Evolutionary conservation across 2,888 invertebrate species (phyloP).

Genomic region (Boloria selene): DNA sequence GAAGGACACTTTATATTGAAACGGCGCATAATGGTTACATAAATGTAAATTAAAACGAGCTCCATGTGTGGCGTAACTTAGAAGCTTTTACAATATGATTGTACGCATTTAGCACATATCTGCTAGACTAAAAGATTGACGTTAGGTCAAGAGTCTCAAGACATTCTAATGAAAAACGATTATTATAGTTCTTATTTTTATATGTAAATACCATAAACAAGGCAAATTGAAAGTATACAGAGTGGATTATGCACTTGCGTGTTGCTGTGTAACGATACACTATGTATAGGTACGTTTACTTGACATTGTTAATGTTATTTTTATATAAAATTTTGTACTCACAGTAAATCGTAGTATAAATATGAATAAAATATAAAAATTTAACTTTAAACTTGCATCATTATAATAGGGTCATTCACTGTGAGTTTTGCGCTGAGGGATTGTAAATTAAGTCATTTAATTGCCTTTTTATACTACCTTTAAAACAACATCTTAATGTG

Average conservation of each 20-base stretch:
- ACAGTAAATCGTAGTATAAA: constrained; percentile 11
- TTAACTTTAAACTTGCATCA: constrained; percentile 12
- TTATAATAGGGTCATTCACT: constrained; percentile 23
- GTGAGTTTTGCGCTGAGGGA: constrained; percentile 12
- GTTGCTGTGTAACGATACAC: constrained; percentile 1
- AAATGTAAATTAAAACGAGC: constrained; percentile 29
- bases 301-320: constrained; percentile 7
- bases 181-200: background rate
- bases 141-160: no score
- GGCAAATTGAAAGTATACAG: constrained; percentile 12
- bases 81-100: background rate
- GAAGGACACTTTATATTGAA: constrained; percentile 54
- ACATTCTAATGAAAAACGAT: no score
- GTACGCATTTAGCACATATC: background rate
- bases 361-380: constrained; percentile 16
- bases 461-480: constrained; percentile 16
- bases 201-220: background rate
- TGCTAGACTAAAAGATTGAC: no score
- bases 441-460: constrained; percentile 23
- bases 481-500: background rate
- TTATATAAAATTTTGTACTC: constrained; percentile 13
- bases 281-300: background rate
- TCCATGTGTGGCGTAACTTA: constrained; percentile 30
- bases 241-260: constrained; percentile 16
- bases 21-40: constrained; percentile 31